Evolutionary conservation across 2,797 vertebrate species (phyloP).

Genomic region (Thamnophis elegans): DNA sequence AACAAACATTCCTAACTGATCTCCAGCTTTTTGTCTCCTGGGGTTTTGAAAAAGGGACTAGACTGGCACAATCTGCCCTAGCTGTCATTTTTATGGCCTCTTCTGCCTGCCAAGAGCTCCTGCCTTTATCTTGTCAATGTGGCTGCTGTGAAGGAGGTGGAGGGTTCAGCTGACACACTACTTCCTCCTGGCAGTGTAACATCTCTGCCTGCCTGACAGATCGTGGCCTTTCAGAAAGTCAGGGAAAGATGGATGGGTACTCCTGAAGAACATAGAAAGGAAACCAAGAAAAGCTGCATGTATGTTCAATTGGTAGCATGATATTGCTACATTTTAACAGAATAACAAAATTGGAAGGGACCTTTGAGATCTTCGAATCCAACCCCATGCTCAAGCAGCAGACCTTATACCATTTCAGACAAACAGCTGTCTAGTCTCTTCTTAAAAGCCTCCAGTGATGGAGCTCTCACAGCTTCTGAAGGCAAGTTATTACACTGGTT

Average conservation of each 20-base stretch:
- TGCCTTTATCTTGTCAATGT: neutral
- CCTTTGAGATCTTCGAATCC: neutral
- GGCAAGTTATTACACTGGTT: neutral
- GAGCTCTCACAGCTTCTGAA: neutral
- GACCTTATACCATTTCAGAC: neutral
- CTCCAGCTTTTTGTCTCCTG: neutral
- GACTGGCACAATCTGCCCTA: neutral
- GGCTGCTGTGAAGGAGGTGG: neutral
- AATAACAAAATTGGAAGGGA: neutral
- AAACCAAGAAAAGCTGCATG: neutral
- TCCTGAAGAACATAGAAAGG: neutral
- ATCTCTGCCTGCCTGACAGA: neutral
- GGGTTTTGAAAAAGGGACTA: neutral
- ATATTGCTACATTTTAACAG: neutral
- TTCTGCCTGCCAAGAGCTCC: neutral
- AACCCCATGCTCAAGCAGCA: neutral
- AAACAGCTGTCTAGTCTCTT: neutral
- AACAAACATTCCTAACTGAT: neutral
- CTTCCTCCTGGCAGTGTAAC: neutral
- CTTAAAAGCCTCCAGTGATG: neutral
- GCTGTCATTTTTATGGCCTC: neutral
- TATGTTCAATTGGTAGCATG: neutral
- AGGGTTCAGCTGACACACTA: neutral
- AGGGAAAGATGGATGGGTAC: neutral
- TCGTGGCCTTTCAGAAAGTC: neutral